phyloP scores from a whole-genome alignment of 2,113 vertebrate species.

The Oryzias melastigma region DNA sequence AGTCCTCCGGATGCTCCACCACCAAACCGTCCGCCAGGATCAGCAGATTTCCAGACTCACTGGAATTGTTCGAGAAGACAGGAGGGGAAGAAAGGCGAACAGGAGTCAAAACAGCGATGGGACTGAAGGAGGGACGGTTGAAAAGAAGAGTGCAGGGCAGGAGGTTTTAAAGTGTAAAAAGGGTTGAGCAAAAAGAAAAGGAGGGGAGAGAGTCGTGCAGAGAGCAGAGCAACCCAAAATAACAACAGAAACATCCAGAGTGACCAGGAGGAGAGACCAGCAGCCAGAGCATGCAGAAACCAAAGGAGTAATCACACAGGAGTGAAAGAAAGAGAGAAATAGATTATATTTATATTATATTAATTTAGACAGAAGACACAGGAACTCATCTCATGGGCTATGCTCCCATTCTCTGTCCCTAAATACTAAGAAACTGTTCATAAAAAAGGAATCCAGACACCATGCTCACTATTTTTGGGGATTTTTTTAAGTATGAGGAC shows the following conservation, averaged over 20 bases:
- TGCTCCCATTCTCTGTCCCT: neutral
- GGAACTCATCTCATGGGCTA: constrained; percentile 18
- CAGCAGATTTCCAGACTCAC: constrained; percentile 88
- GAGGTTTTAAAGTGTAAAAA: neutral
- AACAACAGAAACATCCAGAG: neutral
- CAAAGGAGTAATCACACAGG: no score
- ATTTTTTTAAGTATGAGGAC: no score
- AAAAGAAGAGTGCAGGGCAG: neutral
- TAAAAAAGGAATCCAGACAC: no score
- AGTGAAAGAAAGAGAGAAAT: neutral
- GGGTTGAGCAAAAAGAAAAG: neutral
- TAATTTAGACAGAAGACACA: neutral
- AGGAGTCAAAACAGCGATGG: constrained; percentile 80
- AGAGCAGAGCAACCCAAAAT: constrained; percentile 7
- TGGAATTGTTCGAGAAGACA: constrained; percentile 89
- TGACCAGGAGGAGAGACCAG: no score
- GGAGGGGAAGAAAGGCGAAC: constrained; percentile 89
- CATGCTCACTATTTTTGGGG: no score
- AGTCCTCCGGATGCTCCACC: constrained; percentile 88
- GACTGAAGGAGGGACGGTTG: constrained; percentile 25
- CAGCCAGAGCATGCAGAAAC: constrained; percentile 16
- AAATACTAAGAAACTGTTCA: no score
- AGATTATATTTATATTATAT: neutral
- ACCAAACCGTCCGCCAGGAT: constrained; percentile 87
- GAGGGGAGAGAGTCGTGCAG: constrained; percentile 7